Conservation (phyloP, 2,888 invertebrate species). For the Eristalinus sepulchralis region DNA sequence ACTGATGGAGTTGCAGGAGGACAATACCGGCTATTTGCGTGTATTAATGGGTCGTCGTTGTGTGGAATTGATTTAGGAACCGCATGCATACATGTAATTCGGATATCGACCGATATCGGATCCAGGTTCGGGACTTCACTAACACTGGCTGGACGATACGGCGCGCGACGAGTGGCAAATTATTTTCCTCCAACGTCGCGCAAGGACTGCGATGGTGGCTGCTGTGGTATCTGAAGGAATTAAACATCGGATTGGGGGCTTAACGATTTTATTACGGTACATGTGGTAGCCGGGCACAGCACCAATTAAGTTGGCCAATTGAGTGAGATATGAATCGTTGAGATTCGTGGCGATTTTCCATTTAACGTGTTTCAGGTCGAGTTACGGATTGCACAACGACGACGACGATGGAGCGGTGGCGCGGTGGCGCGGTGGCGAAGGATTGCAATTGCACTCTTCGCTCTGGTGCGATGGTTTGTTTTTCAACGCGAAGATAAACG, state of each 20-base stretch:
- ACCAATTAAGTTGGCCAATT: slow-evolving; percentile 65
- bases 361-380: slow-evolving; percentile 12
- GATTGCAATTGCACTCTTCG: slow-evolving; percentile 24
- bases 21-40: slow-evolving; percentile 50
- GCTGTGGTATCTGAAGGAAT: slow-evolving; percentile 13
- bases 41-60: slow-evolving; percentile 59
- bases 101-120: slow-evolving; percentile 49
- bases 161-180: slow-evolving; percentile 5
- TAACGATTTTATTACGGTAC: slow-evolving; percentile 60
- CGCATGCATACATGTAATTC: slow-evolving; percentile 53
- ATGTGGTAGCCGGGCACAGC: slow-evolving; percentile 44
- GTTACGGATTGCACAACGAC: slow-evolving; percentile 53
- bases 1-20: slow-evolving; percentile 33
- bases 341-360: slow-evolving; percentile 8
- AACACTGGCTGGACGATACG: slow-evolving; percentile 4
- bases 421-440: no score
- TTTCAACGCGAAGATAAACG: slow-evolving; percentile 40
- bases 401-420: no score
- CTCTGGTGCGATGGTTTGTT: background rate
- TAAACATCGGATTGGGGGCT: slow-evolving; percentile 43
- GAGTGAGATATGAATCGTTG: slow-evolving; percentile 61
- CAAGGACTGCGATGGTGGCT: background rate
- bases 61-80: slow-evolving; percentile 60
- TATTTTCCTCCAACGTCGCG: background rate
- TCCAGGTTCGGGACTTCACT: slow-evolving; percentile 49